Base-by-base conservation (phyloP, 2,797 vertebrate species). In the Loris lydekkerianus region DNA sequence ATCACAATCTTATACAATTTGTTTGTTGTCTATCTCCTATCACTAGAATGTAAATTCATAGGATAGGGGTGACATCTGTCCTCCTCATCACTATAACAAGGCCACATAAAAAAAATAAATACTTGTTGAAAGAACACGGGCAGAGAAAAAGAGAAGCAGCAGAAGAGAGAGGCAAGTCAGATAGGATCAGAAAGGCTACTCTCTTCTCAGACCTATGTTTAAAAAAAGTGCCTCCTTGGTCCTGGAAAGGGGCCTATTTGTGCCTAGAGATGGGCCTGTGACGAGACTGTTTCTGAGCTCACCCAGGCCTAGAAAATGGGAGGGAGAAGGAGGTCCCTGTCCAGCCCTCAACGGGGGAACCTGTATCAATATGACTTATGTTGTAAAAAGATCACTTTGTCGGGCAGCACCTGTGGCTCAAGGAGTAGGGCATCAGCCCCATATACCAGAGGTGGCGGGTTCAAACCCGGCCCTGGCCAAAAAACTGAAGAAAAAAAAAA, bases 51-150 rank as follows among this genome's bases (percentile, higher is more conserved):
- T 85, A 86, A 94, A 96, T 78, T 72, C 56, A 67, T 0, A 69
- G 9, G 17, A 23, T 15, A 88, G 15, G 27, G 18, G 56, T 58
- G 46, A 65, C 29, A 40, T n/a, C 34, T 63, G 40, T 90, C 76
- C 91, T 87, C 49, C 56, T 86, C 49, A 80, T 58, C 15, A 80
- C 49, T 84, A 2, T 81, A 86, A 88, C 34, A 93, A 34, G 25
- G 75, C 13, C 25, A 85, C 76, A 63, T 10, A 86, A 93, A 72
- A 93, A 37, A 88, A 90, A 76, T 31, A 85, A 63, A 17, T 65
- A 95, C 14, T 58, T 82, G 43, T 43, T 40, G 60, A 77, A 93
- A 20, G 40, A 63, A 87, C 53, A 81, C 4, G 40, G 15, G n/a
- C 49, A 89, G 37, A 40, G 67, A 88, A 67, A 77, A 17, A 89